Conservation (phyloP, 1,140 invertebrate species). For the Ceratina japonica region DNA sequence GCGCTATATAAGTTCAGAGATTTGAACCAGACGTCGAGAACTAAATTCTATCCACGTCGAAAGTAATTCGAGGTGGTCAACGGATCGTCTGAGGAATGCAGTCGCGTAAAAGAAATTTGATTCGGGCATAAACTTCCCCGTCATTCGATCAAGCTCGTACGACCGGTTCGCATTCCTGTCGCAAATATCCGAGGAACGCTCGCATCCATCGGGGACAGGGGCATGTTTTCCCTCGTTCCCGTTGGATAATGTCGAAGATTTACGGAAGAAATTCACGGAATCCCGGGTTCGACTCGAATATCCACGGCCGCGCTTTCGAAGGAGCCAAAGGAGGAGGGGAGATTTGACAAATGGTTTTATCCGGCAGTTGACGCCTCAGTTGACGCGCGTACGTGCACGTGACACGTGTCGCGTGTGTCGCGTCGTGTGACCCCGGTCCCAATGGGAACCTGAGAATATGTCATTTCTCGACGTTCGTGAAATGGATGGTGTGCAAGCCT, state of each 20-base stretch:
- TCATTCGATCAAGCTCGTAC: not conserved
- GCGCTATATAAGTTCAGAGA: too few relatives aligned
- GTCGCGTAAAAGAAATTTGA: not conserved
- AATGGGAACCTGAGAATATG: conserved; percentile 52
- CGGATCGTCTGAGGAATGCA: not conserved
- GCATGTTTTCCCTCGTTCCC: conserved; percentile 5
- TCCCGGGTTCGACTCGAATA: conserved; percentile 12
- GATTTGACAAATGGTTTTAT: conserved; percentile 68
- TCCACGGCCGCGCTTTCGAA: not conserved
- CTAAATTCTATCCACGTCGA: too few relatives aligned
- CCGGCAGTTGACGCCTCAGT: conserved; percentile 59
- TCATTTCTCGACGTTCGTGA: conserved; percentile 48
- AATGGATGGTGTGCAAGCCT: conserved; percentile 35
- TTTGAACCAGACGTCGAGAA: too few relatives aligned
- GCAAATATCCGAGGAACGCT: not conserved
- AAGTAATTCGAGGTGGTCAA: too few relatives aligned
- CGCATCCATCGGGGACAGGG: not conserved
- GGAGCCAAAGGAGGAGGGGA: conserved; percentile 12
- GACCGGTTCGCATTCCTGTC: not conserved
- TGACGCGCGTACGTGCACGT: conserved; percentile 55
- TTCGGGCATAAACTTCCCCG: not conserved
- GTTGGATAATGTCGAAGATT: not conserved
- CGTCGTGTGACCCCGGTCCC: conserved; percentile 42
- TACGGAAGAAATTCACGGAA: conserved; percentile 33
- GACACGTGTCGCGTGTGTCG: conserved; percentile 65